phyloP scores from a whole-genome alignment of 2,888 invertebrate species.

The Drosophila mayaguana region DNA sequence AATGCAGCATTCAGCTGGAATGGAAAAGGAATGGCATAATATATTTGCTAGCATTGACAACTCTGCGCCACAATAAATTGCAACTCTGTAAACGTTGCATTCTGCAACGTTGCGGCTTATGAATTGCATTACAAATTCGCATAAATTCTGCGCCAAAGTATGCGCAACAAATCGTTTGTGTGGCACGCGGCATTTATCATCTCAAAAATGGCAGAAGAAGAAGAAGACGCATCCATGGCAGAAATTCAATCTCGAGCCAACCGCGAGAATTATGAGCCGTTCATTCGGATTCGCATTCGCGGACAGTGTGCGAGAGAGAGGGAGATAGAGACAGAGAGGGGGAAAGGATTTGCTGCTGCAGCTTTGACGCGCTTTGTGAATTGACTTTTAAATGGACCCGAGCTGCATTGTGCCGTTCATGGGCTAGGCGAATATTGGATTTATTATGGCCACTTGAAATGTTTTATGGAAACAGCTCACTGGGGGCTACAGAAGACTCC shows the following conservation, averaged over 20 bases:
- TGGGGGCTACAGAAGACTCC: neutral
- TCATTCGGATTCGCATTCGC: slow-evolving; percentile 2
- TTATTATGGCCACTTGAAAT: slow-evolving; percentile 58
- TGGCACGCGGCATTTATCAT: slow-evolving; percentile 73
- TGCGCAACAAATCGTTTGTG: slow-evolving; percentile 77
- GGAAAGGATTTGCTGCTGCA: slow-evolving; percentile 43
- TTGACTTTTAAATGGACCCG: slow-evolving; percentile 67
- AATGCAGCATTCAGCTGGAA: slow-evolving; percentile 14
- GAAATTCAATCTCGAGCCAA: slow-evolving; percentile 66
- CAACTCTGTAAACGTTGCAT: slow-evolving; percentile 45
- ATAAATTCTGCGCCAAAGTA: slow-evolving; percentile 73
- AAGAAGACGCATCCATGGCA: slow-evolving; percentile 63
- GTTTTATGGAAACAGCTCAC: slow-evolving; percentile 42
- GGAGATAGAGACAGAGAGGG: neutral
- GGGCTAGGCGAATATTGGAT: slow-evolving; percentile 45
- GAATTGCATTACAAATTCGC: slow-evolving; percentile 80
- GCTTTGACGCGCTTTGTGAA: slow-evolving; percentile 57
- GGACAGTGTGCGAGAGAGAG: no score
- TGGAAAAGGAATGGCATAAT: slow-evolving; percentile 12
- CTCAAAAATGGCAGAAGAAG: slow-evolving; percentile 9
- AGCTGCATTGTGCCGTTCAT: slow-evolving; percentile 49
- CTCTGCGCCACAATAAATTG: slow-evolving; percentile 70
- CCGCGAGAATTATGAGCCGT: slow-evolving; percentile 66
- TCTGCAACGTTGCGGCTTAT: slow-evolving; percentile 64
- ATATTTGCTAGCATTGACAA: slow-evolving; percentile 61